phyloP scores from a whole-genome alignment of 2,113 vertebrate species.

The Dasypus novemcinctus region DNA sequence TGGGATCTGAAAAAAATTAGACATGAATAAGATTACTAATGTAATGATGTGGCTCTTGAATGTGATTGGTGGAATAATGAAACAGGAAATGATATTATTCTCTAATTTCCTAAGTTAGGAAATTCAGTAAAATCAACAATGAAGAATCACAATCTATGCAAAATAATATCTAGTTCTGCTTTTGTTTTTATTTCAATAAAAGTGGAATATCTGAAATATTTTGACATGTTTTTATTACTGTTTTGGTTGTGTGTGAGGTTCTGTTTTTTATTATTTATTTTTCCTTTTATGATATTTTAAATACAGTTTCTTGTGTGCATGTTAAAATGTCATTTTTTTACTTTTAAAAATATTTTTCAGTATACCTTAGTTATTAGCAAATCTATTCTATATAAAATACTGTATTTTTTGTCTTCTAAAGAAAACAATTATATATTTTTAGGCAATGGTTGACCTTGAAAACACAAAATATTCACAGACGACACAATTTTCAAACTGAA shows the following conservation, averaged over 20 bases:
- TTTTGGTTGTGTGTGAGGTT: neutral
- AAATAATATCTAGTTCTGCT: fast-evolving
- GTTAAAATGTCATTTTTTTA: neutral
- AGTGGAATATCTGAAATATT: neutral
- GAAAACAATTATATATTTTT: slow-evolving; percentile 57
- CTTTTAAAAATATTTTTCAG: neutral
- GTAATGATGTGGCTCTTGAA: neutral
- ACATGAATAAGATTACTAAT: neutral
- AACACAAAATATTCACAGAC: slow-evolving; percentile 8
- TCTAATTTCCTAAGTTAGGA: neutral
- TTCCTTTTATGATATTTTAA: neutral
- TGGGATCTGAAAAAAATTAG: neutral
- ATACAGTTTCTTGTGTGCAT: neutral
- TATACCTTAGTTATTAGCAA: neutral
- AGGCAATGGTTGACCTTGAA: slow-evolving; percentile 65
- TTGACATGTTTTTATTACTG: neutral
- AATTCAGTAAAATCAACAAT: neutral
- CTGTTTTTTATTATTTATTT: neutral
- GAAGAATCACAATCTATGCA: neutral
- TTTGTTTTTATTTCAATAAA: neutral
- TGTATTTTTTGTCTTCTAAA: slow-evolving; percentile 48
- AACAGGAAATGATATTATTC: neutral
- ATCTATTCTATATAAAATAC: slow-evolving; percentile 19
- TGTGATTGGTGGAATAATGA: neutral
- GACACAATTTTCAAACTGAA: slow-evolving; percentile 18